Conservation (phyloP, 2,797 vertebrate species). For the Silurus aristotelis region DNA sequence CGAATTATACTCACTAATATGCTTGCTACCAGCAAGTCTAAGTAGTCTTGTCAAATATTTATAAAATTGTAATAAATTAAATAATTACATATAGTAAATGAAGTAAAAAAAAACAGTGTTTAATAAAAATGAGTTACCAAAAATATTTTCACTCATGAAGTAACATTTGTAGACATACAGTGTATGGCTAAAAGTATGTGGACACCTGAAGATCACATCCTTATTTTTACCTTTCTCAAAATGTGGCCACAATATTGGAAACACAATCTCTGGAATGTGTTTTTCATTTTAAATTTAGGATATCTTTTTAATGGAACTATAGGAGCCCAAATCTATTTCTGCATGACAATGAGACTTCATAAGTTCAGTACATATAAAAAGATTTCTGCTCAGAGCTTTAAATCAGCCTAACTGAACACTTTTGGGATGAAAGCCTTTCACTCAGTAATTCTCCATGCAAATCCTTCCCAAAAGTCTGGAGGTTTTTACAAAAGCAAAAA, state of each 20-base stretch:
- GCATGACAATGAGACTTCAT: not conserved
- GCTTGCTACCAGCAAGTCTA: not conserved
- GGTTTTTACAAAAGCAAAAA: not conserved
- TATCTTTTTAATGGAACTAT: not conserved
- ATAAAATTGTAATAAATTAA: too few species aligned
- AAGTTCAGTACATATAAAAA: not conserved
- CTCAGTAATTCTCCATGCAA: not conserved
- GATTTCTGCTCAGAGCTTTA: not conserved
- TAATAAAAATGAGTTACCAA: not conserved
- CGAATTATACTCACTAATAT: not conserved
- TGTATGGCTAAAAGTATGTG: not conserved
- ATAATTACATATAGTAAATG: too few species aligned
- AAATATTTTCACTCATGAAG: not conserved
- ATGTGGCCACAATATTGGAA: not conserved
- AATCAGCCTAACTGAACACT: not conserved
- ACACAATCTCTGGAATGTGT: not conserved
- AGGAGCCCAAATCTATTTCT: not conserved
- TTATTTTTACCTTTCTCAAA: not conserved
- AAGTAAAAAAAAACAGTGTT: too few species aligned
- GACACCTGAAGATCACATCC: not conserved
- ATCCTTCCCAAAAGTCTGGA: not conserved
- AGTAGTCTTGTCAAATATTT: not conserved
- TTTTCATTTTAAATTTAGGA: not conserved
- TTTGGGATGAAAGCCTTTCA: not conserved
- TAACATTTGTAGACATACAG: not conserved